Percentiles rank a stretch among this genome's conserved stretches.
phyloP scores from a whole-genome alignment of 2,797 vertebrate genomes.

The Bryconaethiops microstoma region DNA sequence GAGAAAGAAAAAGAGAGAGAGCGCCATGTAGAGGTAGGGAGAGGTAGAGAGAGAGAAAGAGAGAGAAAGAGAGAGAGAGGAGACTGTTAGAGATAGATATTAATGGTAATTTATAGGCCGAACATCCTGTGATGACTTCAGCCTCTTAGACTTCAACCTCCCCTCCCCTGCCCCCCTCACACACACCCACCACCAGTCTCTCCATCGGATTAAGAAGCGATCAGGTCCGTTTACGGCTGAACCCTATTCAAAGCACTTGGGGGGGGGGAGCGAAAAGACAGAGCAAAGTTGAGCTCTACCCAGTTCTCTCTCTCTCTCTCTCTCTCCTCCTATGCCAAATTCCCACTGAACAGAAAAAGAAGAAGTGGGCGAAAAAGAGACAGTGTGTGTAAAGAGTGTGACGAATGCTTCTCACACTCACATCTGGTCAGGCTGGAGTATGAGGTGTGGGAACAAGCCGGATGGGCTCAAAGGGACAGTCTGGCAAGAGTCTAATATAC shows the following conservation, averaged over 20 bases:
- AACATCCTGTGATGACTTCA: conserved; percentile 64
- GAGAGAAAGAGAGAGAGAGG: not conserved
- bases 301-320: not conserved
- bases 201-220: conserved; percentile 49
- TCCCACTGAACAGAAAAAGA: conserved; percentile 33
- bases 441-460: conserved; percentile 54
- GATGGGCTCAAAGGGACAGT: not conserved
- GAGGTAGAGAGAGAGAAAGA: not conserved
- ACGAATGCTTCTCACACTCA: conserved; percentile 65
- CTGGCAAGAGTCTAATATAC: not conserved
- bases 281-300: conserved; percentile 33
- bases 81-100: conserved; percentile 41
- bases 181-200: conserved; percentile 28
- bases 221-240: conserved; percentile 42
- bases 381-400: conserved; percentile 64
- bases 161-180: conserved; percentile 23
- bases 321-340: conserved; percentile 28
- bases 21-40: not conserved
- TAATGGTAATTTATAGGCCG: conserved; percentile 59
- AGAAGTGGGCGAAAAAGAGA: conserved; percentile 21
- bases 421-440: conserved; percentile 72
- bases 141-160: conserved; percentile 19
- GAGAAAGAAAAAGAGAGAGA: not conserved
- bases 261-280: conserved; percentile 12
- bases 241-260: conserved; percentile 32